These are phyloP conservation scores for Scrobipalpa costella DNA, from an alignment of 2,888 invertebrate species.

Conservation along the genomic window DNA sequence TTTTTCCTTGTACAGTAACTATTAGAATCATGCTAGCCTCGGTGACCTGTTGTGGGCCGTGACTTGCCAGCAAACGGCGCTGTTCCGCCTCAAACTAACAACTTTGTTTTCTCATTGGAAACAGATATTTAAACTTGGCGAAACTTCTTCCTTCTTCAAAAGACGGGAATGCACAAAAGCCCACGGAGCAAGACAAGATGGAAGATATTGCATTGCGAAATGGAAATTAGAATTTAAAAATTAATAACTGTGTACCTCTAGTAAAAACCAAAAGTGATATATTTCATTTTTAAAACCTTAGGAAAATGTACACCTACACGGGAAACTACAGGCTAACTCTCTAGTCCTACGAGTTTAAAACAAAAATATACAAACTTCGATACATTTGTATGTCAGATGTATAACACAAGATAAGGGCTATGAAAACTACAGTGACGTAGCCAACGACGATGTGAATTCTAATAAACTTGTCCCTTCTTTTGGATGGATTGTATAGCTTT, in stretches of 20 bases:
- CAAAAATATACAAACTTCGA: too few relatives aligned
- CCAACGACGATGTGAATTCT: background rate
- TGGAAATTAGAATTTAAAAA: too few relatives aligned
- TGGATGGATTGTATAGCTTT: background rate
- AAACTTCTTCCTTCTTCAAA: background rate
- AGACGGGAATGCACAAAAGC: slow-evolving; percentile 9
- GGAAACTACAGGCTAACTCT: too few relatives aligned
- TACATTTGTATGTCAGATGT: too few relatives aligned
- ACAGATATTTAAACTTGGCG: slow-evolving; percentile 3
- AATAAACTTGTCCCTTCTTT: background rate
- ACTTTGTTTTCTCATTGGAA: slow-evolving; percentile 28
- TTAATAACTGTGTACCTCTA: too few relatives aligned
- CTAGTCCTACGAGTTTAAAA: too few relatives aligned
- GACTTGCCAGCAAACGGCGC: slow-evolving; percentile 16
- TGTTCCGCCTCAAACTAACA: slow-evolving; percentile 21
- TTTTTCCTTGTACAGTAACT: background rate
- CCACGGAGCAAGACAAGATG: background rate
- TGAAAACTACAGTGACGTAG: background rate
- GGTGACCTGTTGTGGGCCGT: background rate
- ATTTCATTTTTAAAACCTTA: too few relatives aligned
- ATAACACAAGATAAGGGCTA: too few relatives aligned
- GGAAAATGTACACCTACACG: too few relatives aligned
- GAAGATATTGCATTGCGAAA: too few relatives aligned
- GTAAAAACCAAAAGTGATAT: too few relatives aligned
- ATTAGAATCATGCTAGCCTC: slow-evolving; percentile 15